Base-by-base conservation (phyloP, 2,797 vertebrate genomes). In the Lutjanus campechanus region DNA sequence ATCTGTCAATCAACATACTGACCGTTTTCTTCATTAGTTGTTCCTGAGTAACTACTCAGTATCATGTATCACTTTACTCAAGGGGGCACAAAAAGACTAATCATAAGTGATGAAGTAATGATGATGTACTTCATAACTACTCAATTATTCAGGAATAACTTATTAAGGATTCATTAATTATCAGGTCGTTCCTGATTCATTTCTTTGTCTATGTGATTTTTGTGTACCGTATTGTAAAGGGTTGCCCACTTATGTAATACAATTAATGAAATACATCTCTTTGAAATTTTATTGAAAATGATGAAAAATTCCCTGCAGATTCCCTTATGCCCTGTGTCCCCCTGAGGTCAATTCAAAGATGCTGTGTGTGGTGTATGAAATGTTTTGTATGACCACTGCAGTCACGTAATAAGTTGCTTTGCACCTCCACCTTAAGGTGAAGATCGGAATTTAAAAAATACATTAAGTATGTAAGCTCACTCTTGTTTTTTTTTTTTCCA, bases 241-340 rank as follows among this genome's bases (percentile, higher is more conserved):
- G 29, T 5, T 36, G 29, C 29, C 29, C 29, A 73, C 41, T 56
- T 8, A 55, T 46, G 20, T 47, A 13, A 60, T 20, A 77, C 9
- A 65, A 17, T n/a, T 51, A 47, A 64, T 67, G 2, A 20, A 70
- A 85, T 29, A 60, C 11, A 68, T 69, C 25, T 43, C 46, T 50
- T 54, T 70, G 2, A 70, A 72, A 69, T 22, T 1, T 63, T 1
- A 41, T 77, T 61, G 29, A 5, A 75, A 67, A 53, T 47, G 1
- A 55, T n/a, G 11, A 41, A 25, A 68, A 67, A 49, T 83, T 36
- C 73, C 81, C 85, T 92, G 83, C 20, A 68, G 71, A 68, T 71
- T 82, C 78, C 69, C 53, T 71, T 66, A 44, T 0, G 19, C n/a
- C 64, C 47, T 81, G 74, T 64, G 60, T 70, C 15, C 20, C 29